A percentile compares a stretch with the other conserved stretches of the same genome.
Evolutionary conservation across 2,113 vertebrate genomes (phyloP).

Genomic region (Semnopithecus entellus): DNA sequence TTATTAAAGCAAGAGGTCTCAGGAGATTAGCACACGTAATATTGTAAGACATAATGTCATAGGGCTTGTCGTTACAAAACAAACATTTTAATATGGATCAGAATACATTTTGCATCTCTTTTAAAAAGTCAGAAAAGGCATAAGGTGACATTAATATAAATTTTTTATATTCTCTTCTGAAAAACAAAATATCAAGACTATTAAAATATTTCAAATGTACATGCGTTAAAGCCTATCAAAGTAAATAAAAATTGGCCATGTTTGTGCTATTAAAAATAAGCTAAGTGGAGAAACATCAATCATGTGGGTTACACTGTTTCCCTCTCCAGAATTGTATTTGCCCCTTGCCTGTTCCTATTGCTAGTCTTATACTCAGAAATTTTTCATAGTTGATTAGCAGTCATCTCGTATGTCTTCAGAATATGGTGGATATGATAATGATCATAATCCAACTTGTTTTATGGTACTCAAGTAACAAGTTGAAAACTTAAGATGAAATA

Average conservation of each 20-base stretch:
- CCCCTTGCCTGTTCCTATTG: neutral
- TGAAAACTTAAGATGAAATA: constrained; percentile 28
- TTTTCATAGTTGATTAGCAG: constrained; percentile 39
- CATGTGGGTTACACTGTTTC: neutral
- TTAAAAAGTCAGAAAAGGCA: no score
- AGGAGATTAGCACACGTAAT: no score
- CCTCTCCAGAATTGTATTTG: neutral
- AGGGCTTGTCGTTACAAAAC: no score
- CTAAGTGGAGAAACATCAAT: neutral
- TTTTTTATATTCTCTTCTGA: neutral
- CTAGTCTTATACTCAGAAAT: neutral
- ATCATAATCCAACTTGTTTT: constrained; percentile 56
- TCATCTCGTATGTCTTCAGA: constrained; percentile 34
- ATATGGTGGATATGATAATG: constrained; percentile 16
- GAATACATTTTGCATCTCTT: no score
- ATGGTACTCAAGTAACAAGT: neutral
- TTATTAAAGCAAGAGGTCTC: no score
- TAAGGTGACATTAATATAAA: neutral
- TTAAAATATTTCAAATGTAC: neutral
- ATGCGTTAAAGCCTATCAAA: neutral
- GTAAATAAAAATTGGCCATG: neutral
- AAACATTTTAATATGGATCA: no score
- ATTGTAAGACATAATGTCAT: no score
- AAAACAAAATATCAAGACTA: neutral
- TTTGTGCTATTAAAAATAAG: neutral